Evolutionary conservation across 2,888 invertebrate genomes (phyloP), one percentile per base, ranked within the genome.

Genomic region (Cheilosia soror): DNA sequence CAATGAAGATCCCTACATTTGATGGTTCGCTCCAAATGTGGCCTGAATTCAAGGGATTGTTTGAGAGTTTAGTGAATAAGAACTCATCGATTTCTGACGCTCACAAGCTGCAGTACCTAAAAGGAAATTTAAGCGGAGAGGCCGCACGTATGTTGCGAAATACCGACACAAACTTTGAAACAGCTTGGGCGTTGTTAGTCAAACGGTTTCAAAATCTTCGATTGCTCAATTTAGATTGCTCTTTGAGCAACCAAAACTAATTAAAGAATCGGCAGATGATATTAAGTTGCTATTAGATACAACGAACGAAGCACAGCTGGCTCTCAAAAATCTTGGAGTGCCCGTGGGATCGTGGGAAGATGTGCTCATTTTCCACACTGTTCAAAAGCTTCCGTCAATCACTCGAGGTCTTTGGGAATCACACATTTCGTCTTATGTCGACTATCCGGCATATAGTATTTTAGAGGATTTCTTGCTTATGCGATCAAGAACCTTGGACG

Each of bases 81-180:
- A 69, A 69, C 31, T 20, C 44, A 2, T 31, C 58, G 5, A 11
- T 69, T 0, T 69, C 58, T 5, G 69, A 69, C 33, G 58, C n/a
- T 0, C 44, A 47, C 20, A 25, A 58, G 5, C 20, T 69, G 1
- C 55, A 68, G 2, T 55, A 55, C 44, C 4, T 68, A 3, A 68
- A 68, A 11, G 11, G 5, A 2, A 51, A 65, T 25, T 37, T 37
- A 33, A 25, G 33, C 2, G 33, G 51, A 0, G 65, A 65, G 20
- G 51, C 27, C 4, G 33, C 7, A 29, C 40, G 55, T 0, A 2
- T 68, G 15, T n/a, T 68, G 4, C 0, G 55, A 42, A 42, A 68
- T 6, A 55, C 55, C 3, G 55, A 44, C n/a, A 1, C 11, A 1
- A 63, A 47, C 29, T 33, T 33, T n/a, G 63, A 63, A 15, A 7